Evolutionary conservation across 2,888 invertebrate genomes (phyloP).

Genomic region (Drosophila nr. perissopoda): DNA sequence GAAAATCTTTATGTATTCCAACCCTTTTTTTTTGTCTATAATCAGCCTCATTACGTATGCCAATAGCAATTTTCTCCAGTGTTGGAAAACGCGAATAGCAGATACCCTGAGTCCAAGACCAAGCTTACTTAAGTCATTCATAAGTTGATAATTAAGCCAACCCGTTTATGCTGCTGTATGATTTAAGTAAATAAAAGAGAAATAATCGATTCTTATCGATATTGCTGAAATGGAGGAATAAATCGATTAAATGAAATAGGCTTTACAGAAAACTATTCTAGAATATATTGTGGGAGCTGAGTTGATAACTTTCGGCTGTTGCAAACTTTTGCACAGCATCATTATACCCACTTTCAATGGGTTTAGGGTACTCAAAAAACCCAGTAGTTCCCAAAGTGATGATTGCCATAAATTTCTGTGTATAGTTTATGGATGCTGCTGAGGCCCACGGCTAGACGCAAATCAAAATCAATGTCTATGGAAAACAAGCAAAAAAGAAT

Average conservation of each 20-base stretch:
- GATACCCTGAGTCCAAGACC: neutral
- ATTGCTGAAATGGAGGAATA: neutral
- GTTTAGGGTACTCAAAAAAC: conserved; percentile 23
- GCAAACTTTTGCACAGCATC: neutral
- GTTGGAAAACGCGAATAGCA: neutral
- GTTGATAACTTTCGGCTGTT: neutral
- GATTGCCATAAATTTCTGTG: conserved; percentile 48
- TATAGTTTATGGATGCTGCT: conserved; percentile 29
- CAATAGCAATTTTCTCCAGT: neutral
- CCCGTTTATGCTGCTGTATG: accelerated
- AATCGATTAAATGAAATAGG: neutral
- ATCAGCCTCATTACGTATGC: neutral
- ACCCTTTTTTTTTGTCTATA: neutral
- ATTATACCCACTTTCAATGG: neutral
- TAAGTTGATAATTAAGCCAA: neutral
- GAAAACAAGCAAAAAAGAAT: neutral
- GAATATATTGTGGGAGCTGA: neutral
- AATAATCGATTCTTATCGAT: neutral
- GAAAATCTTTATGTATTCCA: neutral
- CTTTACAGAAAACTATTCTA: neutral
- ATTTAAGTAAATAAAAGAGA: neutral
- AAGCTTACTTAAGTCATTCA: neutral
- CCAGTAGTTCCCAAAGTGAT: conserved; percentile 65
- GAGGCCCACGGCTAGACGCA: conserved; percentile 41
- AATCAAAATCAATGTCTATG: conserved; percentile 50